Evolutionary conservation across 2,113 vertebrate species (phyloP), one percentile per base, ranked within the genome.

Genomic region (Sebastes fasciatus): DNA sequence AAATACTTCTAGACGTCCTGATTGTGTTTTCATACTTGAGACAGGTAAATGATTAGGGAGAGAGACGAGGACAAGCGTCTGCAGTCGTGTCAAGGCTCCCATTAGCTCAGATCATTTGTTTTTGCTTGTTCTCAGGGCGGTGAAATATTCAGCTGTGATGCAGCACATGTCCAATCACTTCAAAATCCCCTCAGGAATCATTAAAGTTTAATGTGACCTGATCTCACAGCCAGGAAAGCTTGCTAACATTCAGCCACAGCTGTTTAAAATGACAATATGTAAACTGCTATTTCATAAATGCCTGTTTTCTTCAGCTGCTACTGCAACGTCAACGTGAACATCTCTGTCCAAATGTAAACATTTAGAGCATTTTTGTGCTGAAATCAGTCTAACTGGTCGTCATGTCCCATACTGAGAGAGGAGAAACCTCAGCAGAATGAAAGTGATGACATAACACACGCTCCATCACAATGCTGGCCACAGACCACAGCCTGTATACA

Each of bases 21-120:
- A 82, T 81, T 81, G n/a, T 46, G 63, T 86, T 74, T 52, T 65
- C 12, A 79, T 23, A 70, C 63, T 70, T 46, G 13, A 61, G 57
- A 67, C 5, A 6, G 61, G 70, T 65, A 21, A 66, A 73, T 76
- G 6, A 68, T 67, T 70, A 51, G 43, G 4, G 6, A 12, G 10
- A 12, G 45, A 73, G 65, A 57, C 0, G 16, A 34, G 40, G 2
- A 7, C 45, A n/a, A 19, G 54, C 1, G 66, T 61, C 55, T 69
- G 65, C 64, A 5, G 12, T 61, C 42, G 21, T 21, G 16, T 42
- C 42, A 49, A 55, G 17, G 6, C 48, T 74, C 19, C 45, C 14
- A 63, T 71, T 84, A 51, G 26, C 21, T 60, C n/a, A 0, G 2
- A 54, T 70, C 6, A 2, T 65, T 58, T 46, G 55, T 81, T 82